These are phyloP conservation scores for Crotophaga sulcirostris DNA, from an alignment of 2,113 vertebrate species.

Conservation along the genomic window DNA sequence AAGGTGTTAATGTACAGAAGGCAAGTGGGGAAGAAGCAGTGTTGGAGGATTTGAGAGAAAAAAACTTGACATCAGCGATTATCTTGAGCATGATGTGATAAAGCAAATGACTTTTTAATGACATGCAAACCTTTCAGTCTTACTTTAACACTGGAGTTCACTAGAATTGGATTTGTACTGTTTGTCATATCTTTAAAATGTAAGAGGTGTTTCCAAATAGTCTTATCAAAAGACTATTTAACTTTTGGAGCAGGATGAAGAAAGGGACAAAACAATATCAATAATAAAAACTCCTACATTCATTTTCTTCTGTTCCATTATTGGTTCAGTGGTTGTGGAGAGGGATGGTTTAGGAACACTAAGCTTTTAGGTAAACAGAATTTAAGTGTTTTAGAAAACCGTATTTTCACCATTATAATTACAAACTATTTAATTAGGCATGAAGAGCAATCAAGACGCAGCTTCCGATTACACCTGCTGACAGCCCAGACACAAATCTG, in stretches of 20 bases:
- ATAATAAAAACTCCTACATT: background rate
- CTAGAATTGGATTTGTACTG: background rate
- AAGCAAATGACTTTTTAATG: background rate
- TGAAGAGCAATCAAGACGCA: slow-evolving; percentile 55
- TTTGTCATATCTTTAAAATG: background rate
- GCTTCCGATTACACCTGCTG: slow-evolving; percentile 64
- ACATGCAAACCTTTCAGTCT: background rate
- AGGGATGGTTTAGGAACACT: slow-evolving; percentile 13
- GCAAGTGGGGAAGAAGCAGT: background rate
- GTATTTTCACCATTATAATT: slow-evolving; percentile 62
- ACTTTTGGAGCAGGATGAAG: background rate
- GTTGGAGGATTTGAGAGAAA: background rate
- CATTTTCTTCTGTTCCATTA: background rate
- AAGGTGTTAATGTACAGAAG: background rate
- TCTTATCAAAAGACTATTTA: background rate
- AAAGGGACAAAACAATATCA: background rate
- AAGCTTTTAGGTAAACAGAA: slow-evolving; percentile 65
- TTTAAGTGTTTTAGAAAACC: slow-evolving; percentile 67
- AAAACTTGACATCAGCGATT: background rate
- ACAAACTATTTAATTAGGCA: slow-evolving; percentile 65
- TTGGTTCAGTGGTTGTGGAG: background rate
- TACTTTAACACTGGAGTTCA: background rate
- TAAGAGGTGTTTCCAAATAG: background rate
- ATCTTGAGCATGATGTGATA: background rate
- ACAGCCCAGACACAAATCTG: slow-evolving; percentile 20